These are phyloP conservation scores for Petaurus breviceps DNA, from an alignment of 2,113 vertebrate species.

Conservation along the genomic window DNA sequence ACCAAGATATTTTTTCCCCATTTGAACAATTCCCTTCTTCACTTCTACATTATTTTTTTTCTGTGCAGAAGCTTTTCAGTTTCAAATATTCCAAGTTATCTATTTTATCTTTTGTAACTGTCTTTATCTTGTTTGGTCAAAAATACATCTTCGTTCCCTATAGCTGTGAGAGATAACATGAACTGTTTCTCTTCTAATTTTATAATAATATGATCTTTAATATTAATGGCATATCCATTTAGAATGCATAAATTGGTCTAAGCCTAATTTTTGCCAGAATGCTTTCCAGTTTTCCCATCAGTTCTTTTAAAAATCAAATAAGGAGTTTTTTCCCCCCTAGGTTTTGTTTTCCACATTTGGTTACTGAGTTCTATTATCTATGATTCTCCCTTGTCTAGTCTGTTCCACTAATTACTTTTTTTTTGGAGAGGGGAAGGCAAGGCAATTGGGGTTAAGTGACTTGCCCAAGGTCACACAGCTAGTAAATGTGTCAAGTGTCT, in stretches of 20 bases:
- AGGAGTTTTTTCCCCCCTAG: neutral
- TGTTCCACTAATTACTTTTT: neutral
- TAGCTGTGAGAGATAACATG: neutral
- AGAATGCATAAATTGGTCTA: neutral
- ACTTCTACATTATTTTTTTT: neutral
- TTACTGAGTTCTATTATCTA: neutral
- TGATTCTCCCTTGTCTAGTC: neutral
- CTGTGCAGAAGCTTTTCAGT: neutral
- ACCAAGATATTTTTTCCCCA: neutral
- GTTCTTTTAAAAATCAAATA: neutral
- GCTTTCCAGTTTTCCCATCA: neutral
- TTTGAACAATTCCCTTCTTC: neutral
- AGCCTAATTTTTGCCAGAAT: neutral
- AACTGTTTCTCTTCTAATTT: neutral
- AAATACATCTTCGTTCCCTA: neutral
- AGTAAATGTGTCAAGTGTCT: too few species aligned
- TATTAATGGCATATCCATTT: neutral
- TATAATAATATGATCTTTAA: neutral
- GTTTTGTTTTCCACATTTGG: neutral
- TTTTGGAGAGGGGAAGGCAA: too few species aligned
- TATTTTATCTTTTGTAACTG: neutral
- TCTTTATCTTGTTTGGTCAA: too few species aligned
- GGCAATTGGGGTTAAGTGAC: too few species aligned
- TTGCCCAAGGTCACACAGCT: too few species aligned
- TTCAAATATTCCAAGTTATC: neutral